Conservation (phyloP, 2,888 invertebrate genomes). For the Cosmopolites sordidus region DNA sequence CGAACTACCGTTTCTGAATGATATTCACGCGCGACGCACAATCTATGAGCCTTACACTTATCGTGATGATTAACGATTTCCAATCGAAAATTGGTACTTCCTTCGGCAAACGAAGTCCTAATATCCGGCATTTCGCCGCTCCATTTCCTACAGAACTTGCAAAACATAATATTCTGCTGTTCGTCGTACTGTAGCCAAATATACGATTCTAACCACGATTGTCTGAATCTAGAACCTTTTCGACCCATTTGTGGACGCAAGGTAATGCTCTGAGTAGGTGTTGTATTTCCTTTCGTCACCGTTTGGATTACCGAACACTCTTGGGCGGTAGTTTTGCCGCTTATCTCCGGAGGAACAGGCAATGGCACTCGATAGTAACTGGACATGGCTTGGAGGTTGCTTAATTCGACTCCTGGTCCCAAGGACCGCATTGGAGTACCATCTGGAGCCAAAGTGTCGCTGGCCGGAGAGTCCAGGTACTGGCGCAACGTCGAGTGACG, state of each 20-base stretch:
- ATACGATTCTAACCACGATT: conserved; percentile 64
- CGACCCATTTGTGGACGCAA: conserved; percentile 30
- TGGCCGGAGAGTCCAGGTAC: conserved; percentile 31
- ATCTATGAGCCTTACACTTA: conserved; percentile 70
- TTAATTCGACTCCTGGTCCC: conserved; percentile 5
- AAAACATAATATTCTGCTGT: conserved; percentile 64
- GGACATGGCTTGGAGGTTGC: conserved; percentile 26
- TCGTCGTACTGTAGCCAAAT: conserved; percentile 72
- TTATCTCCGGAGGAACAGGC: conserved; percentile 35
- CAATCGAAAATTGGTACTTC: conserved; percentile 70
- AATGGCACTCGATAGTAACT: conserved; percentile 31
- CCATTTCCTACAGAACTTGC: conserved; percentile 71
- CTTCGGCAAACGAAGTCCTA: conserved; percentile 74
- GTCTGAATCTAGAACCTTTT: conserved; percentile 64
- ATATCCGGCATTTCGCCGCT: conserved; percentile 65
- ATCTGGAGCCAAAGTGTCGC: conserved; percentile 18
- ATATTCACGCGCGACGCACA: conserved; percentile 57
- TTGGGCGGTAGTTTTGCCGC: conserved; percentile 36
- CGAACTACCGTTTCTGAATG: conserved; percentile 32
- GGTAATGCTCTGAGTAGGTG: neutral
- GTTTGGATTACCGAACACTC: conserved; percentile 46
- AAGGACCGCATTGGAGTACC: conserved; percentile 4
- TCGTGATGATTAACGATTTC: conserved; percentile 78
- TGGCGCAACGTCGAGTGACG: conserved; percentile 32
- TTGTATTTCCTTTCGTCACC: conserved; percentile 1